Conservation (phyloP, 1,140 invertebrate genomes). For the Lineus longissimus region DNA sequence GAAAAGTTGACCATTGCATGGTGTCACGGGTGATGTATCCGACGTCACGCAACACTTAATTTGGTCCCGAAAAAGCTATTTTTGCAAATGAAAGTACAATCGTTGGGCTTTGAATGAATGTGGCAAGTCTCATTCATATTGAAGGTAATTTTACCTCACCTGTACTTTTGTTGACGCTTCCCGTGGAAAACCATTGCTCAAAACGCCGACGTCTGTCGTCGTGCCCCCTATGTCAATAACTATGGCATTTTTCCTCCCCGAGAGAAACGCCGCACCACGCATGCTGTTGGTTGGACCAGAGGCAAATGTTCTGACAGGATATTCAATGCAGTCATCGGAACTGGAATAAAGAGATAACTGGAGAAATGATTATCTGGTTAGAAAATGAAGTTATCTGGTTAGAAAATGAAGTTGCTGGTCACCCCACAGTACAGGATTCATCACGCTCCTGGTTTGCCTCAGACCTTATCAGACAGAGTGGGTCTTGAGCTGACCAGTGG, state of each 20-base stretch:
- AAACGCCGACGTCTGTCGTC: slow-evolving; percentile 39
- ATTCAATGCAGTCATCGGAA: slow-evolving; percentile 23
- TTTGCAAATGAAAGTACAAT: too few relatives aligned
- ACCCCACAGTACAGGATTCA: slow-evolving; percentile 3
- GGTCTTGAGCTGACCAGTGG: too few relatives aligned
- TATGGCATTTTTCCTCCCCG: slow-evolving; percentile 34
- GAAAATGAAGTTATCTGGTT: neutral
- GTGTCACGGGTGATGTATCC: too few relatives aligned
- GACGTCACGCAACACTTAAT: too few relatives aligned
- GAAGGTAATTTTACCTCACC: neutral
- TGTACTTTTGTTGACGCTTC: slow-evolving; percentile 37
- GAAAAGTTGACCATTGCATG: too few relatives aligned
- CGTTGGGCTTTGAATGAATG: too few relatives aligned
- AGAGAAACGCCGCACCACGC: slow-evolving; percentile 46
- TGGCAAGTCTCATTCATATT: too few relatives aligned
- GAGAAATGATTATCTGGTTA: too few relatives aligned
- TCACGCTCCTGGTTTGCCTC: neutral
- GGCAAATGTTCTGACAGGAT: slow-evolving; percentile 42
- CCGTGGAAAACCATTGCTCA: slow-evolving; percentile 39
- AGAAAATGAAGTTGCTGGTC: too few relatives aligned
- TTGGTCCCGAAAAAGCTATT: too few relatives aligned
- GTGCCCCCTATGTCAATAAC: slow-evolving; percentile 50
- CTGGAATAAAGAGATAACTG: slow-evolving; percentile 7
- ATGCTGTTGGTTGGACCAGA: slow-evolving; percentile 50
- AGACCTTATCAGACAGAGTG: neutral